Base-by-base conservation (phyloP, 2,797 vertebrate species). In the Spinus pinus region DNA sequence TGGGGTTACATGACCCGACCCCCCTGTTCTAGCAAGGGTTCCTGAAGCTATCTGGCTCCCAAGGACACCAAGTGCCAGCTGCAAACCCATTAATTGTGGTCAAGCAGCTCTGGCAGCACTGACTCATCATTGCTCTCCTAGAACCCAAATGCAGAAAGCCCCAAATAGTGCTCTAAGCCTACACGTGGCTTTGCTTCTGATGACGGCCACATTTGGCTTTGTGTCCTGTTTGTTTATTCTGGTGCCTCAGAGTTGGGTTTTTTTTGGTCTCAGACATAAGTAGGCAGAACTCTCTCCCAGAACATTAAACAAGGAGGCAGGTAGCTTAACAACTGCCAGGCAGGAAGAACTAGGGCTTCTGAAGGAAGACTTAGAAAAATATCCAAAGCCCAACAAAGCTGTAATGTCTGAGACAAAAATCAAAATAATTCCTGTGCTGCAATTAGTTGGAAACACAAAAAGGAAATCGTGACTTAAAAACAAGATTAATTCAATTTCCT, bases 401-500 rank as follows among this genome's bases (percentile, higher is more conserved):
- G 44, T 81, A 81, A 72, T 27, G 37, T 37, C 70, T 81, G 67
- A 85, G 54, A 83, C 57, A 93, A 92, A 93, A 86, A 69, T 69
- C 65, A 93, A 53, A 94, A 83, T 91, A 90, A 94, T 91, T 72
- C 62, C 54, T 35, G 20, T 64, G 58, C 73, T 88, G 81, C 87
- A 94, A n/a, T 94, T 94, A 96, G 60, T 50, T 82, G n/a, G 84
- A 95, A 73, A 88, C 72, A 64, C 69, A 92, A 65, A 83, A 96
- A 95, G 89, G 75, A 96, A 95, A 88, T 78, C 0, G 0, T 93
- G 85, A 56, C 91, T 86, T 94, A 90, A 96, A 93, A 94, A 86
- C 77, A 94, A 51, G 85, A 95, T 95, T 95, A 94, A 96, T 96
- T 88, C 87, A 21, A 95, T 95, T 97, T 97, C 93, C 93, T 94